Conservation (phyloP, 2,113 vertebrate genomes). For the Argyrosomus japonicus region DNA sequence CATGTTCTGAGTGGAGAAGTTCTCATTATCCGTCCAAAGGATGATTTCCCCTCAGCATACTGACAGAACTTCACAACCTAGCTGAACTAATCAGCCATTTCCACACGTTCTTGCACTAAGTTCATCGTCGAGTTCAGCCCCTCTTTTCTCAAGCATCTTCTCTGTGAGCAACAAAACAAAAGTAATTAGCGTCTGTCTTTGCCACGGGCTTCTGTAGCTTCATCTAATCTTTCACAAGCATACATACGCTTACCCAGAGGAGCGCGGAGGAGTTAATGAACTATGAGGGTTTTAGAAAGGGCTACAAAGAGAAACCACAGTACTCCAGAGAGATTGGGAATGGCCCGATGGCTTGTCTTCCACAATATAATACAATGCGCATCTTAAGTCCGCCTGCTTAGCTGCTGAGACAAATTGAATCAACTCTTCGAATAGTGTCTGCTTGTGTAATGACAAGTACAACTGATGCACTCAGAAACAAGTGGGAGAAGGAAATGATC, state of each 20-base stretch:
- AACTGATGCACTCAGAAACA: conserved; percentile 51
- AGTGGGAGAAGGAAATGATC: conserved; percentile 55
- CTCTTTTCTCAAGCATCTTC: conserved; percentile 40
- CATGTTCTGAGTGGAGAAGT: conserved; percentile 4
- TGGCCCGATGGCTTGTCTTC: conserved; percentile 56
- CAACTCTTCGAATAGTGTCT: conserved; percentile 36
- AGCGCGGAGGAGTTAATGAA: conserved; percentile 53
- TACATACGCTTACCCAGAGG: conserved; percentile 51
- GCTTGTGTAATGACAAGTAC: conserved; percentile 59
- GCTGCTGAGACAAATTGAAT: conserved; percentile 70
- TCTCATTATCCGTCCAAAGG: conserved; percentile 49
- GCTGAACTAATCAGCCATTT: conserved; percentile 61
- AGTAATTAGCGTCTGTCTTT: conserved; percentile 69
- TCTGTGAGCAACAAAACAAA: conserved; percentile 66
- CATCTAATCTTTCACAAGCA: conserved; percentile 58
- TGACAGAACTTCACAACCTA: conserved; percentile 51
- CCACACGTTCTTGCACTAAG: conserved; percentile 23
- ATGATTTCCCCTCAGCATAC: conserved; percentile 42
- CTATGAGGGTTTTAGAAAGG: conserved; percentile 49
- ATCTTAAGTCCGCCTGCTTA: conserved; percentile 55
- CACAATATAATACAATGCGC: conserved; percentile 21
- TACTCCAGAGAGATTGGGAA: conserved; percentile 37
- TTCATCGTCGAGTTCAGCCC: conserved; percentile 42
- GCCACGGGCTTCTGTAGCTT: conserved; percentile 43
- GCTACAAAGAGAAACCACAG: conserved; percentile 48